These are phyloP conservation scores for Columba guinea DNA, from an alignment of 2,797 vertebrate species.

Conservation along the genomic window DNA sequence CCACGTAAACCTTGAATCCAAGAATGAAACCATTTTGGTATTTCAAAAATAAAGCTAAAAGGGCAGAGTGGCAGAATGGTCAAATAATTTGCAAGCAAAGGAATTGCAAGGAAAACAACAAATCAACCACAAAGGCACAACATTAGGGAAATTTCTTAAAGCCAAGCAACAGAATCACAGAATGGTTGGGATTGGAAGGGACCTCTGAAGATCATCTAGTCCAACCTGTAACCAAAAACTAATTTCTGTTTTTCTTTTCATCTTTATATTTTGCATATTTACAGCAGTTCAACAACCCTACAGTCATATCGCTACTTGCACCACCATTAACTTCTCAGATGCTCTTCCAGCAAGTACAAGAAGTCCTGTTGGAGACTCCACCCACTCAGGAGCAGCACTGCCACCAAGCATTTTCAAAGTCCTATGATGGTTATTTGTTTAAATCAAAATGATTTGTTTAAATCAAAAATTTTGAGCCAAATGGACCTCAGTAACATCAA, in stretches of 20 bases:
- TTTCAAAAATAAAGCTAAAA: neutral
- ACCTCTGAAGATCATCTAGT: too few species aligned
- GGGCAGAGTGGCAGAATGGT: neutral
- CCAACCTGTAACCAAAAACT: neutral
- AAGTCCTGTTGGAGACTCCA: neutral
- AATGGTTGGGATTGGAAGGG: too few species aligned
- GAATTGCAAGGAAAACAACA: neutral
- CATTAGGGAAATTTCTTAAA: neutral
- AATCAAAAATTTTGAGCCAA: neutral
- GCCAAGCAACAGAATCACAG: neutral
- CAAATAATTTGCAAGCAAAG: neutral
- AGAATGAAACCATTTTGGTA: neutral
- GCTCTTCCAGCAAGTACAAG: neutral
- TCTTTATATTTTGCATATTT: neutral
- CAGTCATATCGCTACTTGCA: neutral
- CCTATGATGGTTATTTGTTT: fast-evolving
- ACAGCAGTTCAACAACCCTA: neutral
- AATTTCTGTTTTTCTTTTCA: neutral
- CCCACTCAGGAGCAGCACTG: too few species aligned
- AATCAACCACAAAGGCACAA: neutral
- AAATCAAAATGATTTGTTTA: too few species aligned
- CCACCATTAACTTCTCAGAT: neutral
- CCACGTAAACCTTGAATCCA: neutral
- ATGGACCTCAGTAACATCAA: neutral
- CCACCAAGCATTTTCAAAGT: neutral